Evolutionary conservation across 2,113 vertebrate species (phyloP).

Genomic region (Atractosteus spatula): DNA sequence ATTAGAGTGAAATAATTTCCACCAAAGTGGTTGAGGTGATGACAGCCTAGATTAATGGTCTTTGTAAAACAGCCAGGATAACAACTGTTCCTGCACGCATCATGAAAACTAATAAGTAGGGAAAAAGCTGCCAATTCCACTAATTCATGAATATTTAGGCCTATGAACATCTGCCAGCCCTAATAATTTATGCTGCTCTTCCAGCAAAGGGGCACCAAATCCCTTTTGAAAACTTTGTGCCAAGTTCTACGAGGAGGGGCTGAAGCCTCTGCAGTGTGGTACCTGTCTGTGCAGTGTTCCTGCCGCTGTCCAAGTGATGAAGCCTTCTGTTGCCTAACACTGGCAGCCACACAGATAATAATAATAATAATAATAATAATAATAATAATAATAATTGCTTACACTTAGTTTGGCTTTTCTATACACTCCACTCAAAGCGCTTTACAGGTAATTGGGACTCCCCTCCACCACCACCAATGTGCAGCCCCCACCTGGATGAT

Average conservation of each 20-base stretch:
- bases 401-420: too few relatives aligned
- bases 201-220: constrained; percentile 62
- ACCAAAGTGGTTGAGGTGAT: constrained; percentile 49
- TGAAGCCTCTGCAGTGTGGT: constrained; percentile 46
- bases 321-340: too few relatives aligned
- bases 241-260: constrained; percentile 56
- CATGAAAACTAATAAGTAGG: constrained; percentile 62
- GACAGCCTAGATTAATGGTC: constrained; percentile 61
- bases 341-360: too few relatives aligned
- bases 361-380: too few relatives aligned
- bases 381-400: too few relatives aligned
- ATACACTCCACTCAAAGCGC: too few relatives aligned
- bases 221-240: constrained; percentile 60
- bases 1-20: constrained; percentile 56
- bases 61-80: constrained; percentile 60
- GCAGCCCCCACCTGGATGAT: too few relatives aligned
- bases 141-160: constrained; percentile 84
- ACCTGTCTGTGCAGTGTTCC: constrained; percentile 49
- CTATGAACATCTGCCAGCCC: constrained; percentile 75
- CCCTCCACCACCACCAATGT: too few relatives aligned
- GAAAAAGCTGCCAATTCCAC: constrained; percentile 64
- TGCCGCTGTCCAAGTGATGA: background rate
- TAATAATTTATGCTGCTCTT: constrained; percentile 74
- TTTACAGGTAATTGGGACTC: too few relatives aligned
- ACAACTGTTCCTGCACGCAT: constrained; percentile 57